A percentile compares a stretch with the other conserved stretches of the same genome.
Conservation (phyloP, 2,113 vertebrate genomes). For the Ranitomeya imitator region DNA sequence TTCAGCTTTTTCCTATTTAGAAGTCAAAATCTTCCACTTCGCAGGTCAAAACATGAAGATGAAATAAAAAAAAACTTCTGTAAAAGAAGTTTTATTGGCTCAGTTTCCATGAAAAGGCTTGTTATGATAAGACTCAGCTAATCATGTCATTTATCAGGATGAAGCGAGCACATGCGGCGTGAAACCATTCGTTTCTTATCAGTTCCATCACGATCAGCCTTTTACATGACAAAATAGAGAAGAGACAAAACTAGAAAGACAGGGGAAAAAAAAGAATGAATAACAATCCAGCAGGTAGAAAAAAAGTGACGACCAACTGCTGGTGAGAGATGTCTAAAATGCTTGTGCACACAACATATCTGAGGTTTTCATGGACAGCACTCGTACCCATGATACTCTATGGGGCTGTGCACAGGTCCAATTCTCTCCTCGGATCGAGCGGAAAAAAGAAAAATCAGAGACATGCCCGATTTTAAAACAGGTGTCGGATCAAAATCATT, state of each 20-base stretch:
- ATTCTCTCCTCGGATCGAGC: too few species aligned
- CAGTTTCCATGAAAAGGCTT: neutral
- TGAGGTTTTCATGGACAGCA: too few species aligned
- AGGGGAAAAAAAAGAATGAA: neutral
- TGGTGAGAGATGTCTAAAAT: too few species aligned
- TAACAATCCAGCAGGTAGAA: neutral
- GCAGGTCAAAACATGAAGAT: slow-evolving; percentile 45
- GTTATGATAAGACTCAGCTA: neutral
- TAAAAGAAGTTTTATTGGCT: slow-evolving; percentile 10
- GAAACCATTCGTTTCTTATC: neutral
- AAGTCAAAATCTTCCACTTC: slow-evolving; percentile 63
- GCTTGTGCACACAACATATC: too few species aligned
- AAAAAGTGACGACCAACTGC: too few species aligned
- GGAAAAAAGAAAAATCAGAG: too few species aligned
- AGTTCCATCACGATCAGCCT: neutral
- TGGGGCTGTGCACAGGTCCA: too few species aligned
- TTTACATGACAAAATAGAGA: neutral
- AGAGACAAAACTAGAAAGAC: neutral
- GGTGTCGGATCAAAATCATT: too few species aligned
- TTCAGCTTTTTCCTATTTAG: slow-evolving; percentile 64
- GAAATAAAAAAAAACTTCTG: neutral
- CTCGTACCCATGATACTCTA: too few species aligned
- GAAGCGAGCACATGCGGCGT: neutral
- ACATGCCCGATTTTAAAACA: too few species aligned
- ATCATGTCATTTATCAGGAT: neutral